Conservation (phyloP, 2,113 vertebrate species). For the Polyodon spathula region DNA sequence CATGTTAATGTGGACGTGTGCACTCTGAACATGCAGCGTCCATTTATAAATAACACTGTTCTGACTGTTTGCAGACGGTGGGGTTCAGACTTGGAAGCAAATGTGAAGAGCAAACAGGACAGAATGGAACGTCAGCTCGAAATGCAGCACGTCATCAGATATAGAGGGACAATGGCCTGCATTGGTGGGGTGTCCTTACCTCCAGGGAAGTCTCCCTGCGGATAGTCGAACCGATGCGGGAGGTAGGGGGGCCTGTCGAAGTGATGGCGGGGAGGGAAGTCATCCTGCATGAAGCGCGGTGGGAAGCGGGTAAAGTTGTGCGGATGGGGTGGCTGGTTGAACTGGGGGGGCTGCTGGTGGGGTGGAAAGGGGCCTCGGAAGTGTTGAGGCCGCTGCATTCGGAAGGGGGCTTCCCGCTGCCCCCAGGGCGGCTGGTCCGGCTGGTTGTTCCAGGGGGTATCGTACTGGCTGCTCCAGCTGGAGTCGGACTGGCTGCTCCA, state of each 20-base stretch:
- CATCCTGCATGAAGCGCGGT: slow-evolving; percentile 93
- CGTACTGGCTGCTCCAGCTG: slow-evolving; percentile 71
- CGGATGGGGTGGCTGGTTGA: slow-evolving; percentile 89
- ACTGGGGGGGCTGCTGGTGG: slow-evolving; percentile 91
- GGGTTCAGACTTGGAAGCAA: too few species aligned
- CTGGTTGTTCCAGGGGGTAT: slow-evolving; percentile 76
- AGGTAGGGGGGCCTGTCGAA: slow-evolving; percentile 84
- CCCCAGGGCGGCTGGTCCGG: slow-evolving; percentile 90
- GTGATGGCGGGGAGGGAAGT: slow-evolving; percentile 88
- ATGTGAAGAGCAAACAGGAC: too few species aligned
- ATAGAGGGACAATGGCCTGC: too few species aligned
- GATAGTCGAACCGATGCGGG: slow-evolving; percentile 87
- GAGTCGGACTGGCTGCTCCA: slow-evolving; percentile 76
- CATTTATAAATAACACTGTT: too few species aligned
- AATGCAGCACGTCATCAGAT: too few species aligned
- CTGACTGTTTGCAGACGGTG: too few species aligned
- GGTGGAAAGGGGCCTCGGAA: slow-evolving; percentile 90
- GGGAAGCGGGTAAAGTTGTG: slow-evolving; percentile 91
- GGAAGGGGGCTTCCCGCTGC: slow-evolving; percentile 88
- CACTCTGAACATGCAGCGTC: too few species aligned
- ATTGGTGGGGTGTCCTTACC: slow-evolving; percentile 50
- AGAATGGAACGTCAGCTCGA: too few species aligned
- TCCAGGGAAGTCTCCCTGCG: slow-evolving; percentile 83
- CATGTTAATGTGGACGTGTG: too few species aligned
- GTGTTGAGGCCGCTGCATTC: slow-evolving; percentile 92